These are phyloP conservation scores for Glandiceps talaboti DNA, from an alignment of 53 echinoderm and acorn worm genomes.

Conservation along the genomic window DNA sequence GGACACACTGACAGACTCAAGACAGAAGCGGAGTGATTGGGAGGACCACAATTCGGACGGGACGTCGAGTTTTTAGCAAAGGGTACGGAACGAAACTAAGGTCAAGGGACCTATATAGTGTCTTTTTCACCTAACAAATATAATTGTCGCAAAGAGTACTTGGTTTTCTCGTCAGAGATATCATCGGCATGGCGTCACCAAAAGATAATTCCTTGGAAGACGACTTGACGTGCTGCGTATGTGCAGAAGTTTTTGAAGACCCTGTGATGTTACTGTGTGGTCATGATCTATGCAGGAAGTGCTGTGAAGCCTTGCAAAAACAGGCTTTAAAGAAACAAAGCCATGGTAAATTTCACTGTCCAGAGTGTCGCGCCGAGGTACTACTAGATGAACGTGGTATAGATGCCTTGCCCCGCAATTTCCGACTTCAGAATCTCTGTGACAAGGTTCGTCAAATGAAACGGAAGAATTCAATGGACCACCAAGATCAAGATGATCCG, in stretches of 20 bases:
- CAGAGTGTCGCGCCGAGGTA: neutral
- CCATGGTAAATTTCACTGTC: neutral
- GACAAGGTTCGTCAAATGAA: neutral
- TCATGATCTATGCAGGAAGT: neutral
- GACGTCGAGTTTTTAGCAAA: too few relatives aligned
- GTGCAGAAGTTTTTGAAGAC: neutral
- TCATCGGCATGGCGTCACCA: neutral
- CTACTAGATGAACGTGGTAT: neutral
- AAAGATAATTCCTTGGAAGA: neutral
- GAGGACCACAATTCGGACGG: too few relatives aligned
- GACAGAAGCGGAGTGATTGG: too few relatives aligned
- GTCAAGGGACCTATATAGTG: too few relatives aligned
- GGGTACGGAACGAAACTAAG: too few relatives aligned
- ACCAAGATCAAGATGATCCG: neutral
- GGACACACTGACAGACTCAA: too few relatives aligned
- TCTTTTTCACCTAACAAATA: too few relatives aligned
- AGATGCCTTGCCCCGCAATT: neutral
- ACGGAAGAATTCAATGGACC: neutral
- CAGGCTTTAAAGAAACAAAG: neutral
- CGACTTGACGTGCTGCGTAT: neutral
- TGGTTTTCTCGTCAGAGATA: too few relatives aligned
- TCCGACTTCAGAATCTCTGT: neutral
- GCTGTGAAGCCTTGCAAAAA: neutral
- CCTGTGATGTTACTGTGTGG: neutral
- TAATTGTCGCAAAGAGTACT: too few relatives aligned